Conservation (phyloP, 2,888 invertebrate species). For the Xestia c-nigrum region DNA sequence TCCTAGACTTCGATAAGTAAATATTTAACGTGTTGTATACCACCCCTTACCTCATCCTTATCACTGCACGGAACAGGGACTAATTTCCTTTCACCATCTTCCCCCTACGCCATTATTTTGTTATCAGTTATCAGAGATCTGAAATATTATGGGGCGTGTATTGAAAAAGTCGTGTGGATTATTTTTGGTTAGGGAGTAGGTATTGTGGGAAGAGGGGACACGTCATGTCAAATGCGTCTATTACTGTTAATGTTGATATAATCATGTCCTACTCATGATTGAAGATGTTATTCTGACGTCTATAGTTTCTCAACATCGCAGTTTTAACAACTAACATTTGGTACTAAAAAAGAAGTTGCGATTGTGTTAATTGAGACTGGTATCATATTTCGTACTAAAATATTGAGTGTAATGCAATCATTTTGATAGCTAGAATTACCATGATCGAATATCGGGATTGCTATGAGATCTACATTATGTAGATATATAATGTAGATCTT, state of each 20-base stretch:
- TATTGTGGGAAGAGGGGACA: not conserved
- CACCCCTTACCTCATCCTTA: slow-evolving; percentile 51
- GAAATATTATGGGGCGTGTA: slow-evolving; percentile 33
- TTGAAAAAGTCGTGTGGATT: slow-evolving; percentile 8
- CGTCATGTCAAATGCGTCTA: not conserved
- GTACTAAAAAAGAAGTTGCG: no score
- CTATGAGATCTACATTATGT: no score
- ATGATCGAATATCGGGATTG: no score
- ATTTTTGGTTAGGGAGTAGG: not conserved
- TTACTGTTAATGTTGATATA: not conserved
- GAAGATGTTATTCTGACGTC: not conserved
- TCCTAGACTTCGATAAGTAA: slow-evolving; percentile 55
- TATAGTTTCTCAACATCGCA: not conserved
- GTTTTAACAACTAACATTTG: not conserved
- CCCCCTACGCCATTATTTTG: slow-evolving; percentile 39
- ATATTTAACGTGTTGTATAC: slow-evolving; percentile 36
- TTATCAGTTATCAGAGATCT: slow-evolving; percentile 57
- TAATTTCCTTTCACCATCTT: slow-evolving; percentile 60
- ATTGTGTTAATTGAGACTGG: no score
- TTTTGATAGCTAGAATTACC: not conserved
- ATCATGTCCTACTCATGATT: not conserved
- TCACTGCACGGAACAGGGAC: slow-evolving; percentile 41
- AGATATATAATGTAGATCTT: no score
- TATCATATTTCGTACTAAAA: no score
- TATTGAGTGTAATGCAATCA: no score